phyloP scores from a whole-genome alignment of 1,140 invertebrate genomes.

The Drosophila rhopaloa region DNA sequence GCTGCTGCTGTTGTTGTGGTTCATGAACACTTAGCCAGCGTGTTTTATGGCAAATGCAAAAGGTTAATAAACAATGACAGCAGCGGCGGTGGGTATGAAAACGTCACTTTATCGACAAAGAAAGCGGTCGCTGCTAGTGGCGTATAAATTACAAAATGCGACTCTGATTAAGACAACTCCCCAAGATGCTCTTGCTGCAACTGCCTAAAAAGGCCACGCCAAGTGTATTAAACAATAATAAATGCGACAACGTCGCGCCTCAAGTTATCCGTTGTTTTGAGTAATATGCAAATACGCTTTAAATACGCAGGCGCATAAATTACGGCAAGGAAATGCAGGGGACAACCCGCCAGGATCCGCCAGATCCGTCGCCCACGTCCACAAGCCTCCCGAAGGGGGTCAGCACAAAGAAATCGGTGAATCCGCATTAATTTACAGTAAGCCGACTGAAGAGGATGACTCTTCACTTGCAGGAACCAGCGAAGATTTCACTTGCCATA shows the following conservation, averaged over 20 bases:
- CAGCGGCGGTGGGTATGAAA: conserved; percentile 57
- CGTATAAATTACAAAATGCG: conserved; percentile 70
- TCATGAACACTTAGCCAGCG: conserved; percentile 61
- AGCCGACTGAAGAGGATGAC: conserved; percentile 63
- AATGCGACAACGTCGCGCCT: conserved; percentile 72
- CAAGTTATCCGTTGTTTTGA: conserved; percentile 66
- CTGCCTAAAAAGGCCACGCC: conserved; percentile 71
- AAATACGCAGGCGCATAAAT: conserved; percentile 75
- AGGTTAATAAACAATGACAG: conserved; percentile 79
- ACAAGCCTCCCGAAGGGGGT: conserved; percentile 46
- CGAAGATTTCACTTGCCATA: conserved; percentile 69
- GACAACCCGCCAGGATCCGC: conserved; percentile 50
- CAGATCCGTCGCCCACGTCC: conserved; percentile 31
- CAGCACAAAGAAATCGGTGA: conserved; percentile 72
- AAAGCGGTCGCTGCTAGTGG: conserved; percentile 65
- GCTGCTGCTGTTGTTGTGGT: conserved; percentile 26
- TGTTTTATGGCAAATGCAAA: conserved; percentile 73
- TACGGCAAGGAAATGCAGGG: conserved; percentile 70
- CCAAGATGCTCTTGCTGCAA: conserved; percentile 29
- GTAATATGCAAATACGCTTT: conserved; percentile 79
- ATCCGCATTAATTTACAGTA: conserved; percentile 72
- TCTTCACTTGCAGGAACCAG: conserved; percentile 43
- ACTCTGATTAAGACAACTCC: conserved; percentile 64
- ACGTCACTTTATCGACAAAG: conserved; percentile 77
- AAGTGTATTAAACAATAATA: conserved; percentile 79